A percentile compares a stretch with the other conserved stretches of the same genome.
Conservation (phyloP, 2,888 invertebrate species). For the Cantharis nigra region DNA sequence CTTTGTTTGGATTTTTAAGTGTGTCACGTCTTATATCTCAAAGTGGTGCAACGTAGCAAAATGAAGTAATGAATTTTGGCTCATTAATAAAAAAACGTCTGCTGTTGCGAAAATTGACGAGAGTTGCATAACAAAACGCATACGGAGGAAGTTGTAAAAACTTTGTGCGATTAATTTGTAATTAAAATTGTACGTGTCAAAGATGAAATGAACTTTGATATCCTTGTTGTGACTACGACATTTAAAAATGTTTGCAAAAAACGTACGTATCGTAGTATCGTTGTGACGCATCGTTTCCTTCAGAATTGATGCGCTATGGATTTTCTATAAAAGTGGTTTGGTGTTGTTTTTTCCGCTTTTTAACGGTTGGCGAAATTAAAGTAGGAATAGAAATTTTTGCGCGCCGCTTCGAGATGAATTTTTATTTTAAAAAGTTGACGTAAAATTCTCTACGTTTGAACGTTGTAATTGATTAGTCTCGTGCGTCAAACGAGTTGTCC, state of each 20-base stretch:
- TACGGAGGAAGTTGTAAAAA: not conserved
- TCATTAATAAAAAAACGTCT: not conserved
- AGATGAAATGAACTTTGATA: not conserved
- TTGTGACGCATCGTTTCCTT: not conserved
- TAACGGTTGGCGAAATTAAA: not conserved
- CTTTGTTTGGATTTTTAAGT: not conserved
- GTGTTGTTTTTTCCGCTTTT: not conserved
- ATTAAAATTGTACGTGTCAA: not conserved
- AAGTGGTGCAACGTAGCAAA: not conserved
- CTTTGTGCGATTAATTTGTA: not conserved
- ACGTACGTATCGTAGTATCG: not conserved
- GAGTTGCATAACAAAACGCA: not conserved
- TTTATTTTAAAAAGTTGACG: conserved; percentile 1
- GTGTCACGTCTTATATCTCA: not conserved
- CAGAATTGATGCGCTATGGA: not conserved
- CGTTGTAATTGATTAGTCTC: conserved; percentile 47
- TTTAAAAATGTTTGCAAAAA: not conserved
- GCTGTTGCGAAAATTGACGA: not conserved
- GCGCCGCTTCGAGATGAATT: not conserved
- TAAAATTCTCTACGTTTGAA: conserved; percentile 33
- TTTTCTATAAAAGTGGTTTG: not conserved
- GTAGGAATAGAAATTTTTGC: not conserved
- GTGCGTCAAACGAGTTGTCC: conserved; percentile 41
- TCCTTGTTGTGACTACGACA: not conserved
- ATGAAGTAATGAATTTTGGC: not conserved